A percentile compares a stretch with the other conserved stretches of the same genome.
Evolutionary conservation across 2,888 invertebrate species (phyloP).

Genomic region (Dryadula phaetusa): DNA sequence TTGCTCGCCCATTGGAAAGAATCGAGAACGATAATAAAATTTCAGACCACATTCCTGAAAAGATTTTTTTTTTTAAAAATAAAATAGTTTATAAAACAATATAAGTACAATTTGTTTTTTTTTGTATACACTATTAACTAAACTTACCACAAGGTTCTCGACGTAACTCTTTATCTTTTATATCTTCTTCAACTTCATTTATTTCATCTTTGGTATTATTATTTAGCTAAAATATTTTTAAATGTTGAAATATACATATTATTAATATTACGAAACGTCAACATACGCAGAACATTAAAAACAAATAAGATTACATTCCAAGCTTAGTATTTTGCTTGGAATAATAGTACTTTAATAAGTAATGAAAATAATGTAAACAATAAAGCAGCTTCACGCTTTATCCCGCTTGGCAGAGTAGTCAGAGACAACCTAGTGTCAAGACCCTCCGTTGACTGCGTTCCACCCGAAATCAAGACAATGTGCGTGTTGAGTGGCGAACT

Average conservation of each 20-base stretch:
- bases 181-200: conserved; percentile 56
- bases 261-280: no score
- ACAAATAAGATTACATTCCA: background rate
- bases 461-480: no score
- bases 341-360: no score
- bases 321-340: no score
- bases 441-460: no score
- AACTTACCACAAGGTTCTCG: conserved; percentile 59
- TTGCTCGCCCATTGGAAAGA: conserved; percentile 89
- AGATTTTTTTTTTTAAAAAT: no score
- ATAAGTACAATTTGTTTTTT: background rate
- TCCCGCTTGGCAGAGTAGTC: no score
- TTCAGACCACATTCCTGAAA: conserved; percentile 83
- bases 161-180: conserved; percentile 67
- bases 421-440: no score
- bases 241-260: background rate
- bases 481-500: no score
- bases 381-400: no score
- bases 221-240: conserved; percentile 59
- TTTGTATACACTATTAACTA: background rate
- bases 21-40: conserved; percentile 90
- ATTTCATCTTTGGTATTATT: conserved; percentile 57
- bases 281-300: background rate
- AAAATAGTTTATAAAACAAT: background rate
- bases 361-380: no score